Conservation (phyloP, 2,888 invertebrate species). For the Stenurella melanura region DNA sequence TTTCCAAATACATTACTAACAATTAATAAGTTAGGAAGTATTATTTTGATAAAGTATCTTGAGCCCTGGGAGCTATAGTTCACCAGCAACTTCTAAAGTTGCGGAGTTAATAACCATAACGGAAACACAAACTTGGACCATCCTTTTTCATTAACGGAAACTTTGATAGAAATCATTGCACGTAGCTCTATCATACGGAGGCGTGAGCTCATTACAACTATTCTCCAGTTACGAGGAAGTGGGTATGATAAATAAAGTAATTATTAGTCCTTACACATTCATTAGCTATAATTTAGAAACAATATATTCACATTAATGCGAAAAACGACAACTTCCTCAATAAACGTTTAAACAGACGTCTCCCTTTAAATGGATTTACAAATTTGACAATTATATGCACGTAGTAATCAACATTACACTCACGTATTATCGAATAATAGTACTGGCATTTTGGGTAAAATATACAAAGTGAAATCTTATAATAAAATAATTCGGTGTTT, state of each 20-base stretch:
- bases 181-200: conserved; percentile 46
- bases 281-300: conserved; percentile 22
- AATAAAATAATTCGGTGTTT: too few relatives aligned
- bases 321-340: not conserved
- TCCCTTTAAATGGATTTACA: not conserved
- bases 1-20: conserved; percentile 64
- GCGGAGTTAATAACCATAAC: conserved; percentile 68
- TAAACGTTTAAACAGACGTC: not conserved
- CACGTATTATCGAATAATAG: too few relatives aligned
- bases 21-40: conserved; percentile 69
- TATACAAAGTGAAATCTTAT: too few relatives aligned
- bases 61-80: conserved; percentile 64
- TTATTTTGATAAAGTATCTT: conserved; percentile 69
- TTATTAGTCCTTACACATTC: conserved; percentile 26
- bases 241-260: conserved; percentile 19
- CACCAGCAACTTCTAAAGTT: conserved; percentile 64
- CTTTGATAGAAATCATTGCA: conserved; percentile 61
- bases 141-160: conserved; percentile 69
- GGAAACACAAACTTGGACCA: conserved; percentile 69
- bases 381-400: too few relatives aligned
- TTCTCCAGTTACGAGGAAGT: conserved; percentile 20
- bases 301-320: not conserved
- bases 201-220: conserved; percentile 25
- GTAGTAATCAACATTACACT: not conserved
- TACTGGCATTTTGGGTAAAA: too few relatives aligned